phyloP scores from a whole-genome alignment of 2,113 vertebrate species.

The Scopus umbretta region DNA sequence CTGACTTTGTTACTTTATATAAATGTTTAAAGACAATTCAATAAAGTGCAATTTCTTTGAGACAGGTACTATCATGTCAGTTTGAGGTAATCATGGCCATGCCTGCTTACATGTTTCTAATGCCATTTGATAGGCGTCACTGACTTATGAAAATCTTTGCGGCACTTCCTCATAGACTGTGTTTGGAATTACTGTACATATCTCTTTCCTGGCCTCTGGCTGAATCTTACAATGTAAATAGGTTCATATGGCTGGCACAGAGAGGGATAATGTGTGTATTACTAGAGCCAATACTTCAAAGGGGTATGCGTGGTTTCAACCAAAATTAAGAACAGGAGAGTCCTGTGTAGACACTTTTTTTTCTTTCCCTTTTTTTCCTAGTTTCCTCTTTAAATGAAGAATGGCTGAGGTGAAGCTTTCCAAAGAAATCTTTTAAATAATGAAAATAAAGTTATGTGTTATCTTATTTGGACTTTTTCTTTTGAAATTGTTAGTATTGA shows the following conservation, averaged over 20 bases:
- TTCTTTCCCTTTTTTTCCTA: neutral
- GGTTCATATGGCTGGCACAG: slow-evolving; percentile 63
- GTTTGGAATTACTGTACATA: slow-evolving; percentile 69
- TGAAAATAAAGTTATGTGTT: neutral
- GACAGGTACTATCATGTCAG: slow-evolving; percentile 71
- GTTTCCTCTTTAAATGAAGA: slow-evolving; percentile 27
- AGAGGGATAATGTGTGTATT: slow-evolving; percentile 67
- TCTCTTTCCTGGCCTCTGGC: slow-evolving; percentile 71
- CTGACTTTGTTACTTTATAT: slow-evolving; percentile 48
- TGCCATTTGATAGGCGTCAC: slow-evolving; percentile 64
- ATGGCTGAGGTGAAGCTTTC: slow-evolving; percentile 40
- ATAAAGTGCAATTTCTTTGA: slow-evolving; percentile 57
- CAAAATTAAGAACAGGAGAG: slow-evolving; percentile 74
- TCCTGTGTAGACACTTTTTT: slow-evolving; percentile 22
- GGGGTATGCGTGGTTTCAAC: slow-evolving; percentile 48
- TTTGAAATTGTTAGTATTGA: neutral
- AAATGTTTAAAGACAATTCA: slow-evolving; percentile 64
- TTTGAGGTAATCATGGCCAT: slow-evolving; percentile 57
- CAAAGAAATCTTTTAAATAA: neutral
- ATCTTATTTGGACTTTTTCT: neutral
- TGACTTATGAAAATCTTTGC: slow-evolving; percentile 63
- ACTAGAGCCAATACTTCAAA: slow-evolving; percentile 67
- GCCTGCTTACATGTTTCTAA: slow-evolving; percentile 69
- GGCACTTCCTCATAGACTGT: slow-evolving; percentile 64
- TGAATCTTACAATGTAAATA: slow-evolving; percentile 68